phyloP scores from a whole-genome alignment of 37 sponge, comb jelly and placozoan species.

The Hexactinellida sp. region DNA sequence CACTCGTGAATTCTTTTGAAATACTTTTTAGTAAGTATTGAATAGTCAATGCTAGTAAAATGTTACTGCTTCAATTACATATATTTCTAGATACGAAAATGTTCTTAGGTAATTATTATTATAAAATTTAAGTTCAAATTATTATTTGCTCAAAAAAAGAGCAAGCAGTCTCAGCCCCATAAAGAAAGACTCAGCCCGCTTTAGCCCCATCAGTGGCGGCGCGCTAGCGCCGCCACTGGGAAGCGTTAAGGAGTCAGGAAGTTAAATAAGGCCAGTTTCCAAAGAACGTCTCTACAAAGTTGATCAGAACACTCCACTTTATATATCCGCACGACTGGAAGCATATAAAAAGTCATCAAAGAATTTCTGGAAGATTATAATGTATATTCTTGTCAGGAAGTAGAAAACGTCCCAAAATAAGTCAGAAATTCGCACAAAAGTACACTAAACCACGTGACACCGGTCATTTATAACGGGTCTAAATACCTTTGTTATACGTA shows the following conservation, averaged over 20 bases:
- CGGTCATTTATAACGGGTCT: no score
- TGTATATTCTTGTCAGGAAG: no score
- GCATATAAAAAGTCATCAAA: no score
- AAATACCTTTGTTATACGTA: no score
- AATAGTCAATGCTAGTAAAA: background rate
- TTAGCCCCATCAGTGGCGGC: background rate
- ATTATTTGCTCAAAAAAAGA: background rate
- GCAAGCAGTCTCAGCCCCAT: background rate
- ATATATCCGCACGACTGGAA: no score
- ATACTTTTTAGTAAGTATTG: background rate
- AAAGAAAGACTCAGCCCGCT: background rate
- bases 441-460: no score
- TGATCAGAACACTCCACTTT: no score
- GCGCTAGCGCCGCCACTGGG: constrained; percentile 13
- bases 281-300: no score
- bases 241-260: background rate
- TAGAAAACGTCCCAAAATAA: no score
- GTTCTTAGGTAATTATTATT: background rate
- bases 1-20: background rate
- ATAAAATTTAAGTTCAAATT: background rate
- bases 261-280: no score
- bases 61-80: background rate
- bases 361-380: no score
- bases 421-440: no score
- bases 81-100: background rate